These are phyloP conservation scores for Hirtodrosophila duncani DNA, from an alignment of 2,888 invertebrate species.

Conservation along the genomic window DNA sequence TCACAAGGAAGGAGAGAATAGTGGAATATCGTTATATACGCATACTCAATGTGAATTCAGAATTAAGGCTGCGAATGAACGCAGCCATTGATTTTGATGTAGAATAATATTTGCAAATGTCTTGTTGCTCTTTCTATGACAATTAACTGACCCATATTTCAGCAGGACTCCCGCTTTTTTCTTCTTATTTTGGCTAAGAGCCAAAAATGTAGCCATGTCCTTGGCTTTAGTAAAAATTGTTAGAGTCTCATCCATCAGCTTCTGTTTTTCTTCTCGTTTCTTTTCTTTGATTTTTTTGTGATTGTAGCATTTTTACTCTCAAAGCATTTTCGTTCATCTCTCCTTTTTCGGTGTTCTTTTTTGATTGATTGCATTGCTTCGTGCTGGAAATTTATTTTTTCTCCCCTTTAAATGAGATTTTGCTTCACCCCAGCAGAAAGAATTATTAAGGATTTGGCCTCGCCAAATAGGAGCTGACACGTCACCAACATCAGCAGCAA, in stretches of 20 bases:
- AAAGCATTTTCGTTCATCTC: not conserved
- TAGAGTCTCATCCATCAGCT: slow-evolving; percentile 55
- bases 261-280: slow-evolving; percentile 31
- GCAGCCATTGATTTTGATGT: no score
- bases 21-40: no score
- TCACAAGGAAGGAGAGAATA: not conserved
- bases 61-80: no score
- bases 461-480: no score
- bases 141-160: slow-evolving; percentile 46
- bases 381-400: slow-evolving; percentile 65
- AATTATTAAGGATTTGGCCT: no score
- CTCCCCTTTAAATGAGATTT: no score
- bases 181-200: slow-evolving; percentile 31
- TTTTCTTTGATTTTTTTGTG: not conserved
- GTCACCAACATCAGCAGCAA: no score
- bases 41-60: no score
- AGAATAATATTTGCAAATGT: no score
- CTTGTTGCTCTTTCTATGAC: no score
- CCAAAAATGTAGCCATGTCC: slow-evolving; percentile 59
- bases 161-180: slow-evolving; percentile 13
- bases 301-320: not conserved
- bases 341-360: slow-evolving; percentile 47
- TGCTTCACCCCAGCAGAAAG: no score
- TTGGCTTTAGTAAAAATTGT: slow-evolving; percentile 59
- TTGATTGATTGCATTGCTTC: slow-evolving; percentile 69